Evolutionary conservation across 1,140 invertebrate species (phyloP).

Genomic region (Lasioglossum albipes): DNA sequence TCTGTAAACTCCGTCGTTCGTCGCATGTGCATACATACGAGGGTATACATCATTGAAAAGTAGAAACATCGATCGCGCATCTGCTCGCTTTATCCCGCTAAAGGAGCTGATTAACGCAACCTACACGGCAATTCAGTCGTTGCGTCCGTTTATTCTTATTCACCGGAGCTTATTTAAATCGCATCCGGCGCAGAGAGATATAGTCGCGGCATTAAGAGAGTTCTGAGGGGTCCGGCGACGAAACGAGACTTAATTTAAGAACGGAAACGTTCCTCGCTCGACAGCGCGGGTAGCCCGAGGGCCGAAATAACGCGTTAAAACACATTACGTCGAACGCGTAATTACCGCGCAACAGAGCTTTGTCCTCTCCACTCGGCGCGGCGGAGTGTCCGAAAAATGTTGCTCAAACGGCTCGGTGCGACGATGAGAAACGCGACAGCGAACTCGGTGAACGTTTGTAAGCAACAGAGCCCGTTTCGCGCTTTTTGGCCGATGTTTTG

Average conservation of each 20-base stretch:
- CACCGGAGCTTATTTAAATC: neutral
- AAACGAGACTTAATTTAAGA: constrained; percentile 26
- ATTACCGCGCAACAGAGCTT: constrained; percentile 24
- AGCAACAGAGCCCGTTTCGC: neutral
- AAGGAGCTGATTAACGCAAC: too few relatives aligned
- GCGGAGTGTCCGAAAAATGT: neutral
- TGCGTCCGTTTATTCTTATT: neutral
- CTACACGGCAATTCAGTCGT: neutral
- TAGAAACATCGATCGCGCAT: too few relatives aligned
- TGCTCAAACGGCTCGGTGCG: neutral
- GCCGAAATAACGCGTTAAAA: constrained; percentile 31
- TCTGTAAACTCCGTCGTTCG: too few relatives aligned
- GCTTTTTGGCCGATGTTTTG: constrained; percentile 11
- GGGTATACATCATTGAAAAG: too few relatives aligned
- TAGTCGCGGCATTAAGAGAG: neutral
- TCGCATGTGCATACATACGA: too few relatives aligned
- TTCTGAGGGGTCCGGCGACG: neutral
- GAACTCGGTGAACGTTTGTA: neutral
- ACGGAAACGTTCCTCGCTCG: neutral
- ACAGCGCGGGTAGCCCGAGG: neutral
- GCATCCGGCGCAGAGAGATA: neutral
- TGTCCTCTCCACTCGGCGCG: neutral
- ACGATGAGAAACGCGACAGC: too few relatives aligned
- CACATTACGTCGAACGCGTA: constrained; percentile 23
- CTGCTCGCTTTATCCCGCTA: too few relatives aligned